These are phyloP conservation scores for Metridium senile DNA, from an alignment of 92 coral and sea anemone genomes.

Conservation along the genomic window DNA sequence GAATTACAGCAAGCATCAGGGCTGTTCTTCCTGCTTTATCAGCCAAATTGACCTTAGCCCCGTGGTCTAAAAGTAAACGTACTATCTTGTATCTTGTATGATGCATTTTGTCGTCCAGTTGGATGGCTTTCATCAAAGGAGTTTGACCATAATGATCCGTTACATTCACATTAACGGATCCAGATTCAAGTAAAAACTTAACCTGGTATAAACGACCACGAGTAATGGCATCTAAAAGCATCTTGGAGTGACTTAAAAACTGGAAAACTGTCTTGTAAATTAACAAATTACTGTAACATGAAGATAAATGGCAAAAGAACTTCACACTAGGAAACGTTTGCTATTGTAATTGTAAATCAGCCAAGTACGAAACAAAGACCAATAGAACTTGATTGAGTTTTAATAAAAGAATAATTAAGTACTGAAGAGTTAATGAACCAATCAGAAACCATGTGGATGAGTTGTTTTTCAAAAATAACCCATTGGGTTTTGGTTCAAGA, in stretches of 20 bases:
- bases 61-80: slow-evolving; percentile 72
- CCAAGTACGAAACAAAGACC: not conserved
- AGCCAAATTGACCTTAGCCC: slow-evolving; percentile 72
- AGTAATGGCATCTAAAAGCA: slow-evolving; percentile 80
- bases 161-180: slow-evolving; percentile 72
- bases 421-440: slow-evolving; percentile 3
- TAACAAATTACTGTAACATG: not conserved
- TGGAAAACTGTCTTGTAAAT: not conserved
- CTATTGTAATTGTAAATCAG: not conserved
- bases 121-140: slow-evolving; percentile 87
- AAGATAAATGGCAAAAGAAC: not conserved
- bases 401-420: slow-evolving; percentile 17
- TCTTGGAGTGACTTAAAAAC: slow-evolving; percentile 1
- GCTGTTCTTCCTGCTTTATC: slow-evolving; percentile 79
- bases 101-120: slow-evolving; percentile 78
- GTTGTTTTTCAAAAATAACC: not conserved
- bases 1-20: slow-evolving; percentile 81
- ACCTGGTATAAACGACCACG: slow-evolving; percentile 92
- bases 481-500: not conserved
- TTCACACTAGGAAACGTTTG: not conserved
- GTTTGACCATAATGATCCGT: slow-evolving; percentile 89
- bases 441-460: not conserved
- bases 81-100: slow-evolving; percentile 83
- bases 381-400: slow-evolving; percentile 17
- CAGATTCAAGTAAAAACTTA: slow-evolving; percentile 81